Base-by-base conservation (phyloP, 2,113 vertebrate species). In the Crotophaga sulcirostris region DNA sequence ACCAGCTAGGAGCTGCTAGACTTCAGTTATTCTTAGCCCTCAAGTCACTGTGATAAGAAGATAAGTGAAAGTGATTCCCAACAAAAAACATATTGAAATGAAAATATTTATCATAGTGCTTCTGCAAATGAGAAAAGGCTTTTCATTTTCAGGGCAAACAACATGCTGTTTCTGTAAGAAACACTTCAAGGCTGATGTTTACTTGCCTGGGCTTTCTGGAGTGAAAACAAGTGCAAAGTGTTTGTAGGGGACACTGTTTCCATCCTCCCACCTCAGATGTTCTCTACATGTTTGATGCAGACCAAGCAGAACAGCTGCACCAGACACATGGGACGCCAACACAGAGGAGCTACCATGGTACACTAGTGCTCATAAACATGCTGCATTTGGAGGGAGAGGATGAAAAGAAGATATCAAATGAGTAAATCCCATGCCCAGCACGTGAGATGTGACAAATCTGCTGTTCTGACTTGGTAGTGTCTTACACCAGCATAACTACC, bases 21-120 rank as follows among this genome's bases (percentile, higher is more conserved):
- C 85, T 92, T 62, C 6, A 63, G 78, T 76, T 96, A 95, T 96
- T 96, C 94, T 96, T 96, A 96, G 90, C 47, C 85, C 33, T 18
- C 5, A 40, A 87, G 82, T 79, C 75, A 80, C 75, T 77, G 58
- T 58, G 59, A 72, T 80, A 91, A 90, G 49, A 91, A 94, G 60
- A 59, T 63, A 91, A 90, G 91, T 74, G 29, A 47, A 93, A 96
- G 56, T 40, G 17, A 77, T 88, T 90, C 58, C 93, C 78, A 69
- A 85, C 44, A 45, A 74, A 13, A 47, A 24, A 40, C 56, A 42
- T 28, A 63, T 13, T 91, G 90, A 86, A 95, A 91, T 78, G 72
- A 93, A 89, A 96, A 95, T 94, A 95, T 94, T 95, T 93, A 86
- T 84, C 82, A 80, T 60, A 62, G 20, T 86, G 51, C 44, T 83